phyloP scores from a whole-genome alignment of 2,113 vertebrate species.

The Capreolus pygargus region DNA sequence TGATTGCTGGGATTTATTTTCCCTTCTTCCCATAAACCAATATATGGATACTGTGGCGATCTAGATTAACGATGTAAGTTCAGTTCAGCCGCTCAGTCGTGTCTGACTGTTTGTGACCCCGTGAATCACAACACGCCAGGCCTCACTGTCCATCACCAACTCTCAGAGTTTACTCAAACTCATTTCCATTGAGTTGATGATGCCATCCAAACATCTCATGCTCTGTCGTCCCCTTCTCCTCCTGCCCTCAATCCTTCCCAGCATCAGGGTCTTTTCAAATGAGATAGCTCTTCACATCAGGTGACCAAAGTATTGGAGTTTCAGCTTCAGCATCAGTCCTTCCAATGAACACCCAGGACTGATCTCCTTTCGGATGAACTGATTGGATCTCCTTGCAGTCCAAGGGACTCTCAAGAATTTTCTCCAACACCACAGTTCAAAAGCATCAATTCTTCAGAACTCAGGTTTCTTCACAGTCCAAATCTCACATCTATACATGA shows the following conservation, averaged over 20 bases:
- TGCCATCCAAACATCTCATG: background rate
- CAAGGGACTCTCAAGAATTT: background rate
- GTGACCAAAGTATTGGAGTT: background rate
- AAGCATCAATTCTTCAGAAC: background rate
- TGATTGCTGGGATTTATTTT: background rate
- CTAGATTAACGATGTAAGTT: background rate
- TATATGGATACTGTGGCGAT: background rate
- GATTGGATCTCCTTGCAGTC: background rate
- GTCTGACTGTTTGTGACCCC: accelerated
- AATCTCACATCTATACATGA: background rate
- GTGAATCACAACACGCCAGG: accelerated
- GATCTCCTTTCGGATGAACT: background rate
- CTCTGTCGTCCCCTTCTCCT: background rate
- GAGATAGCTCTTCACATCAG: too few relatives aligned
- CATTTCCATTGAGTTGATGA: background rate
- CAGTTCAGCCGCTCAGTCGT: background rate
- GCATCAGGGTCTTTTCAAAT: background rate
- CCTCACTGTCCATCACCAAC: background rate
- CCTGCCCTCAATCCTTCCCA: background rate
- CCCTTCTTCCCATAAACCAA: background rate
- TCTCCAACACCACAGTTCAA: background rate
- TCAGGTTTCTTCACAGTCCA: background rate
- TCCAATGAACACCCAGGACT: background rate
- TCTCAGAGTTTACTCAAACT: background rate
- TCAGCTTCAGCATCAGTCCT: background rate